Evolutionary conservation across 2,113 vertebrate genomes (phyloP).

Genomic region (Patagioenas fasciata): DNA sequence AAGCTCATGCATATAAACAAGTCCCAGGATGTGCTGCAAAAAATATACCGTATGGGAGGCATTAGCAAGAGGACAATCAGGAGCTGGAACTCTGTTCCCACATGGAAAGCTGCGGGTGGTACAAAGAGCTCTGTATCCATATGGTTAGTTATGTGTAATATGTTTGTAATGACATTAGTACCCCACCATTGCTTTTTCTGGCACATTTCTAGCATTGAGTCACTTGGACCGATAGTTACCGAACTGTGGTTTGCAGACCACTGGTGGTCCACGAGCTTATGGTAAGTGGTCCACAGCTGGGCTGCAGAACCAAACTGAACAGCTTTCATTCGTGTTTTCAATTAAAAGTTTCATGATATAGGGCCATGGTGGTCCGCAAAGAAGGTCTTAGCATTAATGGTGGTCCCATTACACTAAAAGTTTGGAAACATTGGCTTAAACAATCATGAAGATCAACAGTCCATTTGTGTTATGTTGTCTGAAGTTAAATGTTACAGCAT

Average conservation of each 20-base stretch:
- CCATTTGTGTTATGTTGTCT: neutral
- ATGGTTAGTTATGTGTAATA: neutral
- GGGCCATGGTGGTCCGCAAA: conserved; percentile 16
- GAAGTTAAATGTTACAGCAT: conserved; percentile 28
- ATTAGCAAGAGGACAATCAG: conserved; percentile 45
- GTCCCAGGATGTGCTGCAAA: conserved; percentile 32
- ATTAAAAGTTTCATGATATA: conserved; percentile 12
- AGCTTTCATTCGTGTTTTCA: neutral
- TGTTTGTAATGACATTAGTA: conserved; percentile 15
- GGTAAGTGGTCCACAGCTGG: conserved; percentile 40
- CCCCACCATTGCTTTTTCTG: conserved; percentile 21
- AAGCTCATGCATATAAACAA: conserved; percentile 52
- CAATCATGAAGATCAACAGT: neutral
- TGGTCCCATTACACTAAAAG: conserved; percentile 15
- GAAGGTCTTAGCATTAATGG: conserved; percentile 18
- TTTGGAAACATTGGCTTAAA: neutral
- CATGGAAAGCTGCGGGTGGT: conserved; percentile 50
- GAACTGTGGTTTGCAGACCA: conserved; percentile 31
- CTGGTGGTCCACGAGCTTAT: conserved; percentile 23
- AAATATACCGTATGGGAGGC: conserved; percentile 23
- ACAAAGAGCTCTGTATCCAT: conserved; percentile 10
- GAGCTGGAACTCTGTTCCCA: conserved; percentile 4
- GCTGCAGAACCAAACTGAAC: conserved; percentile 18
- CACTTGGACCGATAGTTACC: conserved; percentile 2
- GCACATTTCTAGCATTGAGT: conserved; percentile 17